Evolutionary conservation across 2,888 invertebrate species (phyloP).

Genomic region (Lottia scabra): DNA sequence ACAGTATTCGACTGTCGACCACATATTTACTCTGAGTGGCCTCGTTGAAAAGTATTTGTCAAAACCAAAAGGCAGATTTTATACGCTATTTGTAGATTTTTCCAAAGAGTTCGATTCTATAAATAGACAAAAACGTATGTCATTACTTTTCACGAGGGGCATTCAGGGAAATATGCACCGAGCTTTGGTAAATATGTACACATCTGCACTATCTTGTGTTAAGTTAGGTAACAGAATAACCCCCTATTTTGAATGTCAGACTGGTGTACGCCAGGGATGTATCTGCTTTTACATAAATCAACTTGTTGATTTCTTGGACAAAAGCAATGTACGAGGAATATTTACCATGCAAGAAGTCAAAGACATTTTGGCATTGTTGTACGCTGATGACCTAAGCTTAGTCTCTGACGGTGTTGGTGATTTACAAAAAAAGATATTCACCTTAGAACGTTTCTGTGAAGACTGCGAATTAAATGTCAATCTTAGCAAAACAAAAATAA

Average conservation of each 20-base stretch:
- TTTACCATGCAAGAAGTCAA: not conserved
- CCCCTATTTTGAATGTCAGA: not conserved
- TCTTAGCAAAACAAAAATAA: not conserved
- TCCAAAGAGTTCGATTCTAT: no score
- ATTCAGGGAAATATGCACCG: not conserved
- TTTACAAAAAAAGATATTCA: constrained; percentile 9
- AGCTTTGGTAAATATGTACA: not conserved
- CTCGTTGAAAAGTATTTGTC: no score
- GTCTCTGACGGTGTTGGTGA: not conserved
- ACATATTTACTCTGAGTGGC: no score
- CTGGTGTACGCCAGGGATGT: not conserved
- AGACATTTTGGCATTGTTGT: constrained; percentile 9
- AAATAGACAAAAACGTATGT: not conserved
- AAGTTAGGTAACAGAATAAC: not conserved
- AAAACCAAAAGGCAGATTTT: no score
- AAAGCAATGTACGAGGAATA: not conserved
- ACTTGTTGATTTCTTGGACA: not conserved
- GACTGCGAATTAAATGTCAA: constrained; percentile 4
- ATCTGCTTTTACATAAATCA: not conserved
- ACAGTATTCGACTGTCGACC: no score
- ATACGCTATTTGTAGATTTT: no score
- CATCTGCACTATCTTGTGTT: not conserved
- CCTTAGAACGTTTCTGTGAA: constrained; percentile 7
- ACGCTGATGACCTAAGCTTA: constrained; percentile 11
- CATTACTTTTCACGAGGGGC: not conserved